These are phyloP conservation scores for Latrodectus elegans DNA, from an alignment of 2,888 invertebrate genomes.

Conservation along the genomic window DNA sequence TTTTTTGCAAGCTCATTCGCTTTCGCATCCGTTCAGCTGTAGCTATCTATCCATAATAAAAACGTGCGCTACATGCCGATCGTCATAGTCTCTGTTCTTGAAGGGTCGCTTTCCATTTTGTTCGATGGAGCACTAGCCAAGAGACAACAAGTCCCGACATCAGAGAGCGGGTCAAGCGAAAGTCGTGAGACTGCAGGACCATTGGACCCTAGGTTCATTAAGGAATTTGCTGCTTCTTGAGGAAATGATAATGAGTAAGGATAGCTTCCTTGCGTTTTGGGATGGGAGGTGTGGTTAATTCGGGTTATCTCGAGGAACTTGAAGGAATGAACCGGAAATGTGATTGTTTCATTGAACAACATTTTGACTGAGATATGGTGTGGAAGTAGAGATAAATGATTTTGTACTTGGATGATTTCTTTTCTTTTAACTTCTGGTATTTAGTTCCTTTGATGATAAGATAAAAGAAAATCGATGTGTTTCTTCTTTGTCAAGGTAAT, in stretches of 20 bases:
- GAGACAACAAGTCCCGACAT: slow-evolving; percentile 2
- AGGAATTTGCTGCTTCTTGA: neutral
- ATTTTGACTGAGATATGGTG: neutral
- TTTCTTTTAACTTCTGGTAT: neutral
- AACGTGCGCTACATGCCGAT: slow-evolving; percentile 53
- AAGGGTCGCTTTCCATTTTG: slow-evolving; percentile 3
- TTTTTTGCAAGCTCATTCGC: neutral
- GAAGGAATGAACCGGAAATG: neutral
- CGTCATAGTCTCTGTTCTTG: slow-evolving; percentile 14
- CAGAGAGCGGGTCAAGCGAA: slow-evolving; percentile 46
- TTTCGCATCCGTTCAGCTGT: slow-evolving; percentile 34
- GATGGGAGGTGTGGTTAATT: too few relatives aligned
- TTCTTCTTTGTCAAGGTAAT: too few relatives aligned
- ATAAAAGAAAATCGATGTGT: too few relatives aligned
- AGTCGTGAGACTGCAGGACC: slow-evolving; percentile 36
- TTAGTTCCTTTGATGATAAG: neutral
- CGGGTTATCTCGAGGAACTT: neutral
- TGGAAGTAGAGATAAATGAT: neutral
- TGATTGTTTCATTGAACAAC: neutral
- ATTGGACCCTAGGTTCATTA: neutral
- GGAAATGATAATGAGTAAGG: neutral
- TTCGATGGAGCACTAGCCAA: neutral
- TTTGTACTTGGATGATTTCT: neutral
- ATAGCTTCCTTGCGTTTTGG: too few relatives aligned
- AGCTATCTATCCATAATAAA: slow-evolving; percentile 26